Conservation (phyloP, 1,140 invertebrate species). For the Hesperophylax magnus region DNA sequence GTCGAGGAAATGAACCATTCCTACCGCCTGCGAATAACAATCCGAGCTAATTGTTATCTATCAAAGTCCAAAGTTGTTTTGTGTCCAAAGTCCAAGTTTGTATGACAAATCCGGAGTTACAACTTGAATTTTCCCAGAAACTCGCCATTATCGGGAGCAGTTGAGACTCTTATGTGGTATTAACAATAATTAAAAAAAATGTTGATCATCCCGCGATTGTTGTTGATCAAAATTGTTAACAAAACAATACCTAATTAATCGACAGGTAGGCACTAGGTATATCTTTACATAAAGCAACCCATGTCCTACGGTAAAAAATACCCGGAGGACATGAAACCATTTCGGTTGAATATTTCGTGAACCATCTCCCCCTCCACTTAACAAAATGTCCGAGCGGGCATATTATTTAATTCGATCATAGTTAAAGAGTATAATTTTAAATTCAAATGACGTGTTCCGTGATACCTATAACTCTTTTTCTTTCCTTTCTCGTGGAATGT, state of each 20-base stretch:
- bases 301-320: neutral
- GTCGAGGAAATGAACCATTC: too few relatives aligned
- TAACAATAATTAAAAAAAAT: neutral
- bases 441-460: constrained; percentile 58
- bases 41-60: too few relatives aligned
- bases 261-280: neutral
- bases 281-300: too few relatives aligned
- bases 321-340: constrained; percentile 55
- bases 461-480: constrained; percentile 52
- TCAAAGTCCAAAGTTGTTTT: too few relatives aligned
- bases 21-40: too few relatives aligned
- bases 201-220: neutral
- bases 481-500: constrained; percentile 44
- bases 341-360: constrained; percentile 51
- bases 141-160: too few relatives aligned
- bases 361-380: constrained; percentile 39
- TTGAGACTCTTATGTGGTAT: too few relatives aligned
- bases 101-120: too few relatives aligned
- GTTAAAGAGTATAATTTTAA: constrained; percentile 58
- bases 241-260: constrained; percentile 1
- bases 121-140: too few relatives aligned
- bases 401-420: constrained; percentile 55
- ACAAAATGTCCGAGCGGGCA: constrained; percentile 27
- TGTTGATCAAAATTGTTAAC: constrained; percentile 20
- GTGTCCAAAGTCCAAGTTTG: too few relatives aligned